Base-by-base conservation (phyloP, 2,888 invertebrate species). In the Tortrix viridana region DNA sequence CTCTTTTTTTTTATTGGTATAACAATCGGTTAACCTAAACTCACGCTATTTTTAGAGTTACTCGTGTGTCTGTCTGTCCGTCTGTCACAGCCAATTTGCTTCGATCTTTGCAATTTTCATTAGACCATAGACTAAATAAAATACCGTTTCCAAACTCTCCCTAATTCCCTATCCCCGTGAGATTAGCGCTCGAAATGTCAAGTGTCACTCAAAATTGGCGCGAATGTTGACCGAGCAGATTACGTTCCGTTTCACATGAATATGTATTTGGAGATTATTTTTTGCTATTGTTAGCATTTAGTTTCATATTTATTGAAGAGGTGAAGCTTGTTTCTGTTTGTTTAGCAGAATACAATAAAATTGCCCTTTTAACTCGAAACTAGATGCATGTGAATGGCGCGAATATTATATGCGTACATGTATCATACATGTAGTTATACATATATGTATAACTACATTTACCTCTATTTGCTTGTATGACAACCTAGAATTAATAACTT, bases 131-230 rank as follows among this genome's bases (percentile, higher is more conserved):
- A 43, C 50, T 43, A 48, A 60, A 32, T 32, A 12, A 2, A 32
- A 52, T 47, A 41, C 80, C 88, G 65, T 68, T 79, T 88, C 88
- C 75, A 79, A 14, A 14, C 20, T n/a, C 22, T 2, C 5, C 20
- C 9, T 37, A 22, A n/a, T n/a, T n/a, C 58, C 2, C 58, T 68
- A 59, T 53, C 70, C 72, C 72, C 65, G 22, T 66, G 69, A 83
- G 85, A 87, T 87, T 83, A 82, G 66, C 73, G 71, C 72, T 79
- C 71, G 69, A 69, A 80, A 89, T 81, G 91, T 92, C 91, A 92
- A 92, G 91, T 90, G 91, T 91, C 91, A 91, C 87, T 90, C 90
- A 85, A 77, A 77, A 76, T 76, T 70, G 73, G 71, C 74, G 78
- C 71, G 72, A 71, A 67, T 88, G 87, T 90, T 89, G 89, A 89